A percentile compares a stretch with the other conserved stretches of the same genome.
Evolutionary conservation across 2,888 invertebrate species (phyloP).

Genomic region (Brenthis hecate): DNA sequence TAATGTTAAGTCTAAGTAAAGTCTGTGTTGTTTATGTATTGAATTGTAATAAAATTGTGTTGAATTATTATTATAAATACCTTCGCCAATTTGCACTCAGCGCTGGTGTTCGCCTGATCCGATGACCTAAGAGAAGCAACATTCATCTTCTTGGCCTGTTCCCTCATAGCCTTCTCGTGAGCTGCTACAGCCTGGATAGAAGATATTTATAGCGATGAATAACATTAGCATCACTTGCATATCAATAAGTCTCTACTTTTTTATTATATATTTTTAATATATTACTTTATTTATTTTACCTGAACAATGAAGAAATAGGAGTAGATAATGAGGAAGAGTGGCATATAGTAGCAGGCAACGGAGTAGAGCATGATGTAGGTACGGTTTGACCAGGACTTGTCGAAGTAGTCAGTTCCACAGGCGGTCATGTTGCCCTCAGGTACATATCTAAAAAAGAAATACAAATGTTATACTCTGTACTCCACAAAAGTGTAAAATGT

Average conservation of each 20-base stretch:
- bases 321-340: constrained; percentile 90
- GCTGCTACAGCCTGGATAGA: constrained; percentile 86
- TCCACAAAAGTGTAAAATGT: constrained; percentile 14
- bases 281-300: constrained; percentile 61
- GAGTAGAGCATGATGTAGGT: constrained; percentile 91
- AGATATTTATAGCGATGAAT: background rate
- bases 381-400: constrained; percentile 87
- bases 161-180: constrained; percentile 93
- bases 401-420: constrained; percentile 94
- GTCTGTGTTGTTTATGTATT: background rate
- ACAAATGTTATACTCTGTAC: background rate
- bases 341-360: constrained; percentile 89
- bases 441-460: constrained; percentile 85
- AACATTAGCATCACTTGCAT: background rate
- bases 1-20: background rate
- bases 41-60: background rate
- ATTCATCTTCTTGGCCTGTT: constrained; percentile 97
- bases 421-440: constrained; percentile 97
- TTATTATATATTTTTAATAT: background rate
- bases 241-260: background rate
- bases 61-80: constrained; percentile 50
- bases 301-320: constrained; percentile 94
- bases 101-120: constrained; percentile 89
- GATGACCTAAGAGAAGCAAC: constrained; percentile 92
- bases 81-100: constrained; percentile 94